Conservation (phyloP, 2,113 vertebrate species). For the Trogon surrucura region DNA sequence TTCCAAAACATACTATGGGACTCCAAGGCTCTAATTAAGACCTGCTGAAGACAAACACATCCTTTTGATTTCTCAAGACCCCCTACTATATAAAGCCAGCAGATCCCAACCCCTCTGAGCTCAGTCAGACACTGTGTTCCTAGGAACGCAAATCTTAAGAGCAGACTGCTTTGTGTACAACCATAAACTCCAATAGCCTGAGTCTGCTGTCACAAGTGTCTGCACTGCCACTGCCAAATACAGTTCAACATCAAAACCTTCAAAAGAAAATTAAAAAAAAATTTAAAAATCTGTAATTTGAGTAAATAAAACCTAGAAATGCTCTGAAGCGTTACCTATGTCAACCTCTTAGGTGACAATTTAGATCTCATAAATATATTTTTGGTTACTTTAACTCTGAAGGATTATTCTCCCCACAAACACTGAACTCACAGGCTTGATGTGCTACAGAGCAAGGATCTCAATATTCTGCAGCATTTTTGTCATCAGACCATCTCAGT, state of each 20-base stretch:
- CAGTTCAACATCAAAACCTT: not conserved
- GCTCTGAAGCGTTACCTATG: not conserved
- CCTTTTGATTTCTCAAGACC: not conserved
- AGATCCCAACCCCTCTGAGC: not conserved
- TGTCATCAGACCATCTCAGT: rapidly evolving
- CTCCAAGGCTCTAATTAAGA: conserved; percentile 15
- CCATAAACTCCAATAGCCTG: not conserved
- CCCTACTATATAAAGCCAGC: not conserved
- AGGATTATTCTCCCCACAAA: not conserved
- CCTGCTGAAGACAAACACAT: not conserved
- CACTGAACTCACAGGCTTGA: not conserved
- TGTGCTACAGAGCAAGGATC: not conserved
- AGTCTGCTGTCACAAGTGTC: not conserved
- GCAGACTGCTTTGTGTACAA: not conserved
- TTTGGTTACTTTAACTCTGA: not conserved
- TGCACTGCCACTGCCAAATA: rapidly evolving
- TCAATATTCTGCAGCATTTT: not conserved
- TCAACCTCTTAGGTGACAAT: not conserved
- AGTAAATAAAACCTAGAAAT: not conserved
- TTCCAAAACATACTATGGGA: not conserved
- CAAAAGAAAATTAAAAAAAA: not conserved
- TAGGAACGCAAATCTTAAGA: not conserved
- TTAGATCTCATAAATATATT: rapidly evolving
- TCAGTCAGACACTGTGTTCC: not conserved
- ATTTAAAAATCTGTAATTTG: rapidly evolving